Evolutionary conservation across 2,888 invertebrate genomes (phyloP).

Genomic region (Cyclophora punctaria): DNA sequence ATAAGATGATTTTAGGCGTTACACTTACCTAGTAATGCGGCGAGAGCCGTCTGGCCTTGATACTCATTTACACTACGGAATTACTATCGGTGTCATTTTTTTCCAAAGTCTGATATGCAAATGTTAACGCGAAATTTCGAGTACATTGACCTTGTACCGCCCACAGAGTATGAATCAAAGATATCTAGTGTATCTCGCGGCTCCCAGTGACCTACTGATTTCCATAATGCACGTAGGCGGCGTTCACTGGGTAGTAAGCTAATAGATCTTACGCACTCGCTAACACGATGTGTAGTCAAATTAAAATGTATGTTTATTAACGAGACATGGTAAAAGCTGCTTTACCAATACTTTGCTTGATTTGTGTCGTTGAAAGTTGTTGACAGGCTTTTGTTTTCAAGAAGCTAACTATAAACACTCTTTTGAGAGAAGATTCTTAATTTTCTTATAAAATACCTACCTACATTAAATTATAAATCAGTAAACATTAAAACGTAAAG

Average conservation of each 20-base stretch:
- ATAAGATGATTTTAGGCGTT: slow-evolving; percentile 67
- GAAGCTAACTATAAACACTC: too few relatives aligned
- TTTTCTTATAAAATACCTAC: too few relatives aligned
- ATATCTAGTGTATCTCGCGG: slow-evolving; percentile 49
- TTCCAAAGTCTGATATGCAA: slow-evolving; percentile 62
- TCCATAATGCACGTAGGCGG: slow-evolving; percentile 61
- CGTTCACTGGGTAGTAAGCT: slow-evolving; percentile 20
- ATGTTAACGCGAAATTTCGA: slow-evolving; percentile 66
- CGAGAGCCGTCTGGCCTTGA: slow-evolving; percentile 71
- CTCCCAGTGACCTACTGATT: slow-evolving; percentile 71
- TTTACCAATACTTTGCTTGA: background rate
- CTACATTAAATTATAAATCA: too few relatives aligned
- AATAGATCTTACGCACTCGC: slow-evolving; percentile 26
- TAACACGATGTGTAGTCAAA: slow-evolving; percentile 24
- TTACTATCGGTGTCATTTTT: slow-evolving; percentile 66
- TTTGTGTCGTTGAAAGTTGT: too few relatives aligned
- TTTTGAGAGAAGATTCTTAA: too few relatives aligned
- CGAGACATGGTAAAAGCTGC: slow-evolving; percentile 17
- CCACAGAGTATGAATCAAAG: slow-evolving; percentile 61
- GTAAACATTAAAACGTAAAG: too few relatives aligned
- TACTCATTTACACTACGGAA: slow-evolving; percentile 59
- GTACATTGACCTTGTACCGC: slow-evolving; percentile 71
- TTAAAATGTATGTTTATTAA: slow-evolving; percentile 20
- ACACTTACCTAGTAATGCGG: slow-evolving; percentile 69
- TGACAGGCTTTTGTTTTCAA: background rate